Conservation (phyloP, 2,888 invertebrate species). For the Pseudoips prasinana region DNA sequence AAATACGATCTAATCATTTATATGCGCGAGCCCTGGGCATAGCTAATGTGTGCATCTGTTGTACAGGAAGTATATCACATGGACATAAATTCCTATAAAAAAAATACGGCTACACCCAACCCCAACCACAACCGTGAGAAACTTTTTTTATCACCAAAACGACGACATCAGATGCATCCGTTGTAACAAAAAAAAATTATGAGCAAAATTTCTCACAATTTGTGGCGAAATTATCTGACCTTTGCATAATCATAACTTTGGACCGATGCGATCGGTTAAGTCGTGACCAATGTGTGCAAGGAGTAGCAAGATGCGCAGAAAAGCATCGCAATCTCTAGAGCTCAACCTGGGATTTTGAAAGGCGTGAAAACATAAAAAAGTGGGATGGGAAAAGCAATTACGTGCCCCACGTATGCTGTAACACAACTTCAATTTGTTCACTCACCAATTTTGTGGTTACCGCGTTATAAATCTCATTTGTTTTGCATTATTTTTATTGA, state of each 20-base stretch:
- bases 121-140: conserved; percentile 63
- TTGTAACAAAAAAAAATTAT: conserved; percentile 49
- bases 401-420: conserved; percentile 55
- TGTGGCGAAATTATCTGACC: conserved; percentile 57
- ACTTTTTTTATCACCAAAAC: conserved; percentile 41
- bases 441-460: conserved; percentile 48
- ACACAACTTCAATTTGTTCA: conserved; percentile 21
- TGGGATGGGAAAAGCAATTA: conserved; percentile 54
- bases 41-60: conserved; percentile 35
- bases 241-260: conserved; percentile 46
- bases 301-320: conserved; percentile 56
- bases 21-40: conserved; percentile 25
- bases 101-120: conserved; percentile 37
- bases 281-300: conserved; percentile 41
- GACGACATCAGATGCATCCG: conserved; percentile 58
- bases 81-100: conserved; percentile 41
- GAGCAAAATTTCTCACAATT: conserved; percentile 38
- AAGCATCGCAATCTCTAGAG: conserved; percentile 50
- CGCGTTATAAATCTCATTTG: conserved; percentile 39
- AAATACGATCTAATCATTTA: conserved; percentile 25
- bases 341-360: conserved; percentile 55
- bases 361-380: conserved; percentile 63
- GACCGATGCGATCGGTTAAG: conserved; percentile 25
- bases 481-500: conserved; percentile 41
- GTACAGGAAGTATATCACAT: conserved; percentile 60